A percentile compares a stretch with the other conserved stretches of the same genome.
Evolutionary conservation across 1,140 invertebrate genomes (phyloP).

Genomic region (Zaprionus capensis): DNA sequence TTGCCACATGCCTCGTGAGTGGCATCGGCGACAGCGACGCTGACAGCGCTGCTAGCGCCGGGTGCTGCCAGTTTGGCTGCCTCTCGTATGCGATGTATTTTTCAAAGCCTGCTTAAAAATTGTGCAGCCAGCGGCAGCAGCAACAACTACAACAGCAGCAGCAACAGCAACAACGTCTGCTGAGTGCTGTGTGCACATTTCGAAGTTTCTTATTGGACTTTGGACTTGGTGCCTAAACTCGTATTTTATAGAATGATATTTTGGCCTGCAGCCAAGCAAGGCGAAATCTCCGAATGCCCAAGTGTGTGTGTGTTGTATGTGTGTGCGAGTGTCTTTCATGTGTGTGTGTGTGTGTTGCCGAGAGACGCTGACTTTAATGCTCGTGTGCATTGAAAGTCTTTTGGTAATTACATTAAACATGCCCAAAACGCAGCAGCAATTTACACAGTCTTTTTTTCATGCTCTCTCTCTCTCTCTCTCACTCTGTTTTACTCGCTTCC

Average conservation of each 20-base stretch:
- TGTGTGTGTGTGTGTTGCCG: constrained; percentile 33
- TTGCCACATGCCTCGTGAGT: constrained; percentile 31
- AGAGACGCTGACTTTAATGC: constrained; percentile 63
- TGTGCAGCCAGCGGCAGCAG: constrained; percentile 4
- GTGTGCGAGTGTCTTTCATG: constrained; percentile 24
- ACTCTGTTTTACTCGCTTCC: not conserved
- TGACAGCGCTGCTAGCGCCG: constrained; percentile 28
- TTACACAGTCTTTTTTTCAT: constrained; percentile 64
- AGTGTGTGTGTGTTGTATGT: constrained; percentile 12
- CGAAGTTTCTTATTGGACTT: constrained; percentile 79
- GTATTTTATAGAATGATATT: constrained; percentile 83
- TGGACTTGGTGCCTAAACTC: constrained; percentile 74
- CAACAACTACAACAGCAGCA: constrained; percentile 10
- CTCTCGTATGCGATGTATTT: constrained; percentile 51
- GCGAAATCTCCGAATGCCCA: not conserved
- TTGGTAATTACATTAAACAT: constrained; percentile 83
- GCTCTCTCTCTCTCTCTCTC: not conserved
- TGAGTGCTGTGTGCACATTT: constrained; percentile 36
- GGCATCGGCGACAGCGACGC: constrained; percentile 27
- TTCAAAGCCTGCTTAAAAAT: constrained; percentile 38
- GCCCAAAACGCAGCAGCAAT: constrained; percentile 81
- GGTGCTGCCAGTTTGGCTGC: constrained; percentile 5
- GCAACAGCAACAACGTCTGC: constrained; percentile 2
- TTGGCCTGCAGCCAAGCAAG: constrained; percentile 67
- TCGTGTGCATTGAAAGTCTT: constrained; percentile 77